Evolutionary conservation across 1,140 invertebrate genomes (phyloP), one percentile per base, ranked within the genome.

Genomic region (Listronotus oregonensis): DNA sequence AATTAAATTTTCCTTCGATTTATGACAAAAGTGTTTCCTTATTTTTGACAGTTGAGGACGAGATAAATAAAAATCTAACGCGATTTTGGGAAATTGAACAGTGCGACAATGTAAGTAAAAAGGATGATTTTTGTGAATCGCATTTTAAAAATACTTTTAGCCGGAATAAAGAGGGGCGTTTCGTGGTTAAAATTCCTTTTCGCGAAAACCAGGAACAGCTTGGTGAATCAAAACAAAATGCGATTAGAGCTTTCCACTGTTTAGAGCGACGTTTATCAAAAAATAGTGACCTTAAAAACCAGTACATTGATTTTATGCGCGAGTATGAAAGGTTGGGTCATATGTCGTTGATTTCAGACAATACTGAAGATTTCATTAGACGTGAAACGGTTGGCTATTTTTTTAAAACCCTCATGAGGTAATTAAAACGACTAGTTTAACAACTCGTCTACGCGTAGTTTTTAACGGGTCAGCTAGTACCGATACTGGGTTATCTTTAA

Each of bases 301-400:
- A 39, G n/a, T 75, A 72, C 59, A 14, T 0, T 27, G 66, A 76
- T 15, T 75, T 77, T 64, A 74, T 78, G 18, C 9, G 43, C 3
- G 75, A 78, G 59, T 78, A 77, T 51, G n/a, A 55, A 32, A 17
- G 60, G 12, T 65, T 70, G 49, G 65, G 68, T 7, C 69, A 78
- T 49, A 77, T 77, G 75, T 40, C 18, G 21, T n/a, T n/a, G n/a
- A n/a, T n/a, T n/a, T n/a, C n/a, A n/a, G n/a, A n/a, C n/a, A n/a
- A n/a, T n/a, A n/a, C n/a, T n/a, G n/a, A n/a, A n/a, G n/a, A n/a
- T n/a, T n/a, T n/a, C n/a, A n/a, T n/a, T n/a, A n/a, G n/a, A n/a
- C n/a, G n/a, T n/a, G n/a, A n/a, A n/a, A n/a, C n/a, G n/a, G n/a
- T n/a, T n/a, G n/a, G n/a, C n/a, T n/a, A n/a, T n/a, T n/a, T n/a